Evolutionary conservation across 30 jellyfish, hydroid and myxozoan genomes (phyloP).

Genomic region (Aurelia aurita): DNA sequence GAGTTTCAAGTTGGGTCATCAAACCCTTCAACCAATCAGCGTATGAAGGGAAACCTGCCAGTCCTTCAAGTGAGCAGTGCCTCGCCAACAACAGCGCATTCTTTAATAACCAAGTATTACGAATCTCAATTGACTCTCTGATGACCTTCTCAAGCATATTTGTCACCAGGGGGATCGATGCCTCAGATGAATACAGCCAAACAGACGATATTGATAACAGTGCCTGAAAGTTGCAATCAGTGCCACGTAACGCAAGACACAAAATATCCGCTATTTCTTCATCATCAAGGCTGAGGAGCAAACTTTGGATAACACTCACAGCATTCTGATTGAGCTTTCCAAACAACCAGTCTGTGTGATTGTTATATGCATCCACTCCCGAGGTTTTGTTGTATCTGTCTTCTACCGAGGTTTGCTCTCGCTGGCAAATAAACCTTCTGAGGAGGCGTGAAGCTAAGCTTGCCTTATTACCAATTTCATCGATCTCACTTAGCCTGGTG

Average conservation of each 20-base stretch:
- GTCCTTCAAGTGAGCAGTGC: constrained; percentile 56
- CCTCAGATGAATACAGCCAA: constrained; percentile 45
- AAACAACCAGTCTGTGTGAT: constrained; percentile 52
- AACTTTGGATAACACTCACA: constrained; percentile 3
- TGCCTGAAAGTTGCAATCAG: constrained; percentile 9
- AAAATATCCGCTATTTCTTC: background rate
- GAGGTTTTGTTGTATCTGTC: no score
- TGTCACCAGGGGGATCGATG: background rate
- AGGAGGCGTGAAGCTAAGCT: no score
- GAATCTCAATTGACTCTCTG: constrained; percentile 11
- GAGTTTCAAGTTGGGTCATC: background rate
- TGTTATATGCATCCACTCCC: constrained; percentile 7
- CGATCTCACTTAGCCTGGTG: background rate
- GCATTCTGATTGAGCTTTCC: background rate
- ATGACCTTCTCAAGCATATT: background rate
- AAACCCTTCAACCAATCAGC: background rate
- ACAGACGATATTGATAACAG: constrained; percentile 38
- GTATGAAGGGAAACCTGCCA: constrained; percentile 45
- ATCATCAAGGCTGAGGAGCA: background rate
- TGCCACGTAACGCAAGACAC: background rate
- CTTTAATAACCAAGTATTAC: background rate
- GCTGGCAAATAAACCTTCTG: no score
- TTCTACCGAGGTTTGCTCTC: no score
- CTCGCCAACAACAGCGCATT: constrained; percentile 31
- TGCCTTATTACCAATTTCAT: no score